Evolutionary conservation across 2,113 vertebrate species (phyloP), one percentile per base, ranked within the genome.

Genomic region (Murina feae): DNA sequence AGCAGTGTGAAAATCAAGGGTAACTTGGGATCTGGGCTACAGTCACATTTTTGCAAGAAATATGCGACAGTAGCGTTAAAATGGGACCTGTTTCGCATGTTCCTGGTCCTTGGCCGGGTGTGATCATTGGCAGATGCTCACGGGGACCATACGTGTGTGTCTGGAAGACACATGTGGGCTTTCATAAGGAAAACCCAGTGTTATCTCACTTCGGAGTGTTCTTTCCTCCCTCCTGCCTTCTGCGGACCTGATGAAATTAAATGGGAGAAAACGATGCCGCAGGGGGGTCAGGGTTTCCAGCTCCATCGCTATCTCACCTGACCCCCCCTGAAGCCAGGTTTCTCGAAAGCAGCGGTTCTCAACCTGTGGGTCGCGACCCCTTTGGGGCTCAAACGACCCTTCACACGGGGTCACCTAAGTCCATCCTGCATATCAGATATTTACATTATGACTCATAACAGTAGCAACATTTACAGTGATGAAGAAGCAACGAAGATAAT

Each of bases 21-120:
- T 74, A 66, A 35, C 68, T 92, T 87, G 18, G 35, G 35, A 44
- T 81, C 89, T 88, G 51, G 32, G 16, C 83, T 80, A 55, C 20
- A 74, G 28, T 92, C n/a, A 74, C 81, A 32, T 66, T 93, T 91
- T 69, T 93, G 39, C 32, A 82, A 92, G 51, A 95, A 96, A 68
- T 89, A 78, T 47, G 37, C 16, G 65, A 79, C 35, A 68, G 0
- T 97, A 63, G 30, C 85, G 68, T 83, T 92, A 90, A 94, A 93
- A 94, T 86, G 20, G 85, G 71, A 80, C 37, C 87, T 74, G 37
- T 9, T 94, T 85, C 88, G 92, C 68, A 51, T 0, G 2, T 86
- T 94, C 96, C 42, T 96, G 47, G 25, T 65, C 96, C 74, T 95
- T 69, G 18, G 35, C 71, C 91, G 14, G 0, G 0, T 44, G 96